Evolutionary conservation across 37 sponge, comb jelly and placozoan genomes (phyloP), one percentile per base, ranked within the genome.

Genomic region (Petrosia ficiformis): DNA sequence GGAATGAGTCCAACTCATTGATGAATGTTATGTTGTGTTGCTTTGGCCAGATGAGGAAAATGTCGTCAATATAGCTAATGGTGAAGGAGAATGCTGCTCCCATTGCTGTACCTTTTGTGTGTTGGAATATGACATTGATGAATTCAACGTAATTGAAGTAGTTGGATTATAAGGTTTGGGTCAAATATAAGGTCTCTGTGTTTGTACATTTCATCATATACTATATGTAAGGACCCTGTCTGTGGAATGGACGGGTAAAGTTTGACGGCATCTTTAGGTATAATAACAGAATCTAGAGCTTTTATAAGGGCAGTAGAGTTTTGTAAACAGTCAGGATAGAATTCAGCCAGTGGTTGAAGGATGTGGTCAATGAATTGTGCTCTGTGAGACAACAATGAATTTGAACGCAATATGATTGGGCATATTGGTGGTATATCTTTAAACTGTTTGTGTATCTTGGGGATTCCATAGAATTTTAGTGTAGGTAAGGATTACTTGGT

Each of bases 31-130:
- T 6, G 2, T 48, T 25, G 1, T 43, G 72, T 35, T 2, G 14
- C 1, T 71, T 2, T 3, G 74, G 68, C 75, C 74, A 82, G 1
- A 82, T 48, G 1, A 82, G 61, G 58, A 82, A 75, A 25, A 82
- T 82, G 63, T 82, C 83, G 39, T 82, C 83, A 33, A 82, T 82
- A 48, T 82, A 82, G 8, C 76, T 22, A 14, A 81, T 44, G 37
- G 74, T 64, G 4, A 73, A 73, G 3, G 82, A 65, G 44, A 81
- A 65, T 21, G 74, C 65, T 3, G 82, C 74, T 5, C 82, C 82
- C 82, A 81, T 81, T 16, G 82, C 82, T 36, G 82, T 81, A 11
- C 82, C 82, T 29, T 64, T 34, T 11, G 34, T 65, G 25, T 81
- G 82, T 42, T 64, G 65, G n/a, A 73, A 72, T 3, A 42, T 64